Percentiles rank a stretch among this genome's conserved stretches.
Conservation (phyloP, 2,797 vertebrate genomes). For the Pelobates cultripes region DNA sequence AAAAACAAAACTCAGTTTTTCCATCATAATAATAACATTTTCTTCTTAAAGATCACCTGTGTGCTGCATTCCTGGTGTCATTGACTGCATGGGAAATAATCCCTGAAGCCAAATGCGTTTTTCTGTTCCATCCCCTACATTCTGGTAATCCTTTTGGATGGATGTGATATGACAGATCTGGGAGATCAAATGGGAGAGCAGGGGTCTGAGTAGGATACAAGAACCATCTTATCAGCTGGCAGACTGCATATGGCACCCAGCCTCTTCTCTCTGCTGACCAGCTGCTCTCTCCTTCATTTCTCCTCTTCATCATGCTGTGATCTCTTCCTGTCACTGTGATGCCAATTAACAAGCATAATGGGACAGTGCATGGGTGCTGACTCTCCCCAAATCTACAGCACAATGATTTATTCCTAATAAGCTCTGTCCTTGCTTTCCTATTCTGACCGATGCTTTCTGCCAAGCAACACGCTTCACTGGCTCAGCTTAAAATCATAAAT, state of each 20-base stretch:
- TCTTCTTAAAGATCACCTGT: background rate
- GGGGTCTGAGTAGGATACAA: constrained; percentile 7
- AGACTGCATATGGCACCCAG: constrained; percentile 44
- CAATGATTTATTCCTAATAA: constrained; percentile 24
- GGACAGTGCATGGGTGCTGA: background rate
- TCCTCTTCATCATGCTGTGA: constrained; percentile 7
- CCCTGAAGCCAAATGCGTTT: background rate
- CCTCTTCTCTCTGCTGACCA: constrained; percentile 19
- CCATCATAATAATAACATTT: too few species aligned
- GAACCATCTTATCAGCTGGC: constrained; percentile 33
- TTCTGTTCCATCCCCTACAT: background rate
- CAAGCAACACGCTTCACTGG: background rate
- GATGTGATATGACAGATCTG: constrained; percentile 35
- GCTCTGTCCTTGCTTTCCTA: background rate
- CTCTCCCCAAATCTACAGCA: background rate
- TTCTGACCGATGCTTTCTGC: background rate
- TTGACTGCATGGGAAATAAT: background rate
- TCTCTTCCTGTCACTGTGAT: constrained; percentile 26
- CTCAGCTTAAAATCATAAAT: background rate
- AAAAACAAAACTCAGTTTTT: too few species aligned
- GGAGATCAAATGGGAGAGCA: constrained; percentile 24
- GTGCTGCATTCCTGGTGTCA: background rate
- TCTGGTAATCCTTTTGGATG: constrained; percentile 15
- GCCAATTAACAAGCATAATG: constrained; percentile 39
- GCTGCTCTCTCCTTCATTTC: constrained; percentile 24